phyloP scores from a whole-genome alignment of 2,888 invertebrate genomes.

The Drosophila koepferae region DNA sequence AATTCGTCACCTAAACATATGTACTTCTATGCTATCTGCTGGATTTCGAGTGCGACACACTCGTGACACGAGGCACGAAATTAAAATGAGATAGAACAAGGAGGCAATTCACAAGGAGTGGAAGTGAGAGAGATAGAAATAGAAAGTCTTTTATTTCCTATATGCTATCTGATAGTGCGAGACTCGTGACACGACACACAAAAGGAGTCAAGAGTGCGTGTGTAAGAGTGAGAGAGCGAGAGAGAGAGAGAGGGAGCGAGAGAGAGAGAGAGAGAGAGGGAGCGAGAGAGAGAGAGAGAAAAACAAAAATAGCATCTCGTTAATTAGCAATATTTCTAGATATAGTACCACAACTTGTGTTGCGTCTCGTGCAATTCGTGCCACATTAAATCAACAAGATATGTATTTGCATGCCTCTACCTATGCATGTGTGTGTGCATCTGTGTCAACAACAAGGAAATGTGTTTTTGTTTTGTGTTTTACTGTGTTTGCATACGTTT shows the following conservation, averaged over 20 bases:
- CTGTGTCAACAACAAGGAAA: constrained; percentile 16
- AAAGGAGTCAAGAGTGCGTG: too few species aligned
- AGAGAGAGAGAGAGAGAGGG: background rate
- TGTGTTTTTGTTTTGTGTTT: constrained; percentile 3
- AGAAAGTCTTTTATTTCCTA: too few species aligned
- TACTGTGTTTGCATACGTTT: constrained; percentile 11
- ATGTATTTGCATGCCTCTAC: background rate
- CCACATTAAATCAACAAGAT: background rate
- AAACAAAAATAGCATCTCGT: background rate
- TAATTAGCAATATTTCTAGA: background rate
- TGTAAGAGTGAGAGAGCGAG: too few species aligned
- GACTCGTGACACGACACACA: too few species aligned
- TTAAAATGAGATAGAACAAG: background rate
- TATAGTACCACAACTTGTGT: background rate
- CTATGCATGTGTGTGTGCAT: background rate
- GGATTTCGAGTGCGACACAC: background rate
- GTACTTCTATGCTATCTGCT: background rate
- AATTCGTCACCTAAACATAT: constrained; percentile 1
- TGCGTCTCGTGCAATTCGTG: background rate
- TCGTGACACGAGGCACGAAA: background rate
- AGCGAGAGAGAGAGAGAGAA: background rate
- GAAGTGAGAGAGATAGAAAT: background rate
- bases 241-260: background rate
- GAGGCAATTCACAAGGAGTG: background rate
- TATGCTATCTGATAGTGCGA: too few species aligned